Percentiles rank a stretch among this genome's conserved stretches.
Evolutionary conservation across 2,113 vertebrate genomes (phyloP).

Genomic region (Dicentrarchus labrax): DNA sequence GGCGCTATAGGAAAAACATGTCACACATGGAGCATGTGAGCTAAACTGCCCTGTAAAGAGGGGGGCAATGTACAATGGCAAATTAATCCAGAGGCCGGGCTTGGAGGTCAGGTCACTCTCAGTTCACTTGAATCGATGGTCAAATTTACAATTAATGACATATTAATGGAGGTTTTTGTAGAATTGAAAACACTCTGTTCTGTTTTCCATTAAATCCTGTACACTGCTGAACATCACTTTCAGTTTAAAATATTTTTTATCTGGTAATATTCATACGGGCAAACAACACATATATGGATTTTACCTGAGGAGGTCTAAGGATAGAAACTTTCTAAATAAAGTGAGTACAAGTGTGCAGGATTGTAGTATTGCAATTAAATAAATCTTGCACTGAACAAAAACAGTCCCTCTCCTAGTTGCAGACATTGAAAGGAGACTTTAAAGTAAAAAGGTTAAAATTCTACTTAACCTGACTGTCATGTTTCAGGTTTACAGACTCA

Average conservation of each 20-base stretch:
- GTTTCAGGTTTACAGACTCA: neutral
- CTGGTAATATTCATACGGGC: neutral
- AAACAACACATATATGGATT: no score
- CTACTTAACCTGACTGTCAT: neutral
- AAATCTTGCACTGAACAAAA: neutral
- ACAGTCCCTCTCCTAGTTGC: neutral
- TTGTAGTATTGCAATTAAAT: neutral
- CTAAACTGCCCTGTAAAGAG: constrained; percentile 3
- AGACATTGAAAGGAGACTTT: neutral
- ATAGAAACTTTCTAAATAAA: neutral
- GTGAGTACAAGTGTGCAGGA: neutral
- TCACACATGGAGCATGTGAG: constrained; percentile 48
- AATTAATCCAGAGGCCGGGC: constrained; percentile 34
- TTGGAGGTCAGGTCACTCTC: constrained; percentile 7
- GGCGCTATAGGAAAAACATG: constrained; percentile 37
- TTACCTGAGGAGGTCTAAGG: no score
- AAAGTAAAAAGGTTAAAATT: neutral
- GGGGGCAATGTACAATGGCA: neutral
- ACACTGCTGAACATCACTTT: no score
- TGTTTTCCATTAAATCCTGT: no score
- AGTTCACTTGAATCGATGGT: neutral
- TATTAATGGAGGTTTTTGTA: neutral
- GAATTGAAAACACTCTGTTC: no score
- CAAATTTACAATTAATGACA: neutral
- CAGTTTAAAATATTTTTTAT: no score